phyloP scores from a whole-genome alignment of 1,140 invertebrate genomes.

The Drosophila ogumai region DNA sequence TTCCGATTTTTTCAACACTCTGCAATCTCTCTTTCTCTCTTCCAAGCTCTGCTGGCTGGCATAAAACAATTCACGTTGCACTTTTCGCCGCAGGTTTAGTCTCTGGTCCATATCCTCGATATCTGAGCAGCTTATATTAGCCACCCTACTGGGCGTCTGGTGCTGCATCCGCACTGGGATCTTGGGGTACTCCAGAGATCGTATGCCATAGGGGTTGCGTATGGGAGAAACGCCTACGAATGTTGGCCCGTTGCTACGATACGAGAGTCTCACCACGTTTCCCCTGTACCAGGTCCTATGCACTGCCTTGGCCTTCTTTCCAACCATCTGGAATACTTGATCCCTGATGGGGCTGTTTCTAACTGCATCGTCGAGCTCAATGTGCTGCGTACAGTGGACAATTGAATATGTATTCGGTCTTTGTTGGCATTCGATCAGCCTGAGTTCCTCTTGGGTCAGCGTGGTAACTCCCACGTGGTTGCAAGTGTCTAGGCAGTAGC shows the following conservation, averaged over 20 bases:
- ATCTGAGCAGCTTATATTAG: background rate
- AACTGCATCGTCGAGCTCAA: background rate
- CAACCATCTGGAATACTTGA: background rate
- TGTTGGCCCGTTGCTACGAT: background rate
- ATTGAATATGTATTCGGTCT: background rate
- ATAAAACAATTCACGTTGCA: slow-evolving; percentile 1
- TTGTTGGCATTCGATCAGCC: background rate
- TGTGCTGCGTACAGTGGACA: background rate
- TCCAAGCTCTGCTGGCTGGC: background rate
- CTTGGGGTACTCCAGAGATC: background rate
- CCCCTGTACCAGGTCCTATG: background rate
- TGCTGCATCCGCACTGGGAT: slow-evolving; percentile 3
- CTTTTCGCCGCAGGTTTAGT: background rate
- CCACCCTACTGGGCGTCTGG: background rate
- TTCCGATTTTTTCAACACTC: background rate
- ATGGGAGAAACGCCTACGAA: background rate
- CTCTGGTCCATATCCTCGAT: background rate
- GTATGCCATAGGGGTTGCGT: background rate
- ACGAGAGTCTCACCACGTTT: background rate
- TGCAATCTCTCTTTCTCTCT: background rate
- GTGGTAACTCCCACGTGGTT: background rate
- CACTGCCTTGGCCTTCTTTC: background rate
- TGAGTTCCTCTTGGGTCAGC: background rate
- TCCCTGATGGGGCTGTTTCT: background rate
- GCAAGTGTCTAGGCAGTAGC: background rate